Conservation (phyloP, 2,797 vertebrate species). For the Menidia menidia region DNA sequence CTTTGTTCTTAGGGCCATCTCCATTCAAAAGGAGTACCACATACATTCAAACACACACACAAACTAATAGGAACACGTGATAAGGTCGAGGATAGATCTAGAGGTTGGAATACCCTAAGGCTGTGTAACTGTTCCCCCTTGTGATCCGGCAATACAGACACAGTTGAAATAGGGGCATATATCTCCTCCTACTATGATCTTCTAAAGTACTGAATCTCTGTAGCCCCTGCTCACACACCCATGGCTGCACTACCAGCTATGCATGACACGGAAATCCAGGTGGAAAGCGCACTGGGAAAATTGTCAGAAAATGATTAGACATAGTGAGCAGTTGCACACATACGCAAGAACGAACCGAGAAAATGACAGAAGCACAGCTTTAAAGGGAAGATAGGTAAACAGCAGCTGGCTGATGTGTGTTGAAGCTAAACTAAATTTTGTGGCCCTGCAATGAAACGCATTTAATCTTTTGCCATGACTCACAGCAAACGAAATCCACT, state of each 20-base stretch:
- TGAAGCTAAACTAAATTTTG: constrained; percentile 49
- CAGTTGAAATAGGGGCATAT: constrained; percentile 59
- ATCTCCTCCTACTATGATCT: constrained; percentile 74
- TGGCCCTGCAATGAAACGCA: constrained; percentile 43
- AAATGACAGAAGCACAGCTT: constrained; percentile 38
- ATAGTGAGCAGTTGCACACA: constrained; percentile 2
- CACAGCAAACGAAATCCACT: constrained; percentile 67
- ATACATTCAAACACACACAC: constrained; percentile 18
- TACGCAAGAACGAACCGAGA: constrained; percentile 1
- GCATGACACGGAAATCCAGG: constrained; percentile 46
- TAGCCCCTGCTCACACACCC: constrained; percentile 43
- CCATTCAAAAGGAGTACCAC: constrained; percentile 62
- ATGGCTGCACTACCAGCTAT: constrained; percentile 47
- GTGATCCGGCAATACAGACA: constrained; percentile 62
- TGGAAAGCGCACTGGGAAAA: constrained; percentile 36
- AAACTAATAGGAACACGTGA: constrained; percentile 21
- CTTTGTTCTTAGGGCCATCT: constrained; percentile 51
- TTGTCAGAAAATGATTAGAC: constrained; percentile 42
- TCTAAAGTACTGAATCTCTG: constrained; percentile 66
- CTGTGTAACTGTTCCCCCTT: constrained; percentile 69
- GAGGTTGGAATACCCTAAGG: constrained; percentile 60
- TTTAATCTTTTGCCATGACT: constrained; percentile 34
- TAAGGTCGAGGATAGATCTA: constrained; percentile 34
- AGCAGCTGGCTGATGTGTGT: constrained; percentile 52
- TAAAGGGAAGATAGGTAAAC: constrained; percentile 43